Evolutionary conservation across 2,797 vertebrate species (phyloP).

Genomic region (Tangara arthus): DNA sequence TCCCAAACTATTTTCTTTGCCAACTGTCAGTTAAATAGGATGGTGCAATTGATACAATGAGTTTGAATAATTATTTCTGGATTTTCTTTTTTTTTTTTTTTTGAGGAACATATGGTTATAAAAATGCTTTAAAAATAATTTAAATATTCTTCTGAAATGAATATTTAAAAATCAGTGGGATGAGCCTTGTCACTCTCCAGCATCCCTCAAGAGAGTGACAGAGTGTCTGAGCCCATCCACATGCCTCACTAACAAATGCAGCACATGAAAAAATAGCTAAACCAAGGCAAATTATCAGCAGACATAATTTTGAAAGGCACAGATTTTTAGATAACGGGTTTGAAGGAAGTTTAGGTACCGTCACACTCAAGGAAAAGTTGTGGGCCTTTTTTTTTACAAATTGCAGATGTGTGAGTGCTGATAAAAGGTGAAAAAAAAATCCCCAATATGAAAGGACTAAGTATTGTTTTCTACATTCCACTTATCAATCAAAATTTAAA

Average conservation of each 20-base stretch:
- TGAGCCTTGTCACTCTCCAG: background rate
- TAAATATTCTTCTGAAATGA: background rate
- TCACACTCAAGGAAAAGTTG: background rate
- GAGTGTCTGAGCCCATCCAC: background rate
- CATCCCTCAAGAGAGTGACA: background rate
- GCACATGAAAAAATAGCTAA: background rate
- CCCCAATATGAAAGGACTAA: background rate
- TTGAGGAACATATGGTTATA: background rate
- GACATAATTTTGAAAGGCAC: background rate
- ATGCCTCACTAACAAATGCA: background rate
- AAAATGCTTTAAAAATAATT: background rate
- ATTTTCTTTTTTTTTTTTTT: background rate
- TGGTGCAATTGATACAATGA: background rate
- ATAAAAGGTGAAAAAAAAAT: background rate
- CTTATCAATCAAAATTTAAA: constrained; percentile 25
- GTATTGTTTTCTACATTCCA: constrained; percentile 5
- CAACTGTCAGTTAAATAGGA: background rate
- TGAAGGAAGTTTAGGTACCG: background rate
- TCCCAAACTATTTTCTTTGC: background rate
- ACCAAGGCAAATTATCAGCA: background rate
- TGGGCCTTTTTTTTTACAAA: background rate
- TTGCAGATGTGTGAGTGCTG: background rate
- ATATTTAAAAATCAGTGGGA: constrained; percentile 8
- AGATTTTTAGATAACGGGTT: background rate
- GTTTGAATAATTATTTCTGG: background rate